phyloP scores from a whole-genome alignment of 2,113 vertebrate genomes.

The Odontesthes bonariensis region DNA sequence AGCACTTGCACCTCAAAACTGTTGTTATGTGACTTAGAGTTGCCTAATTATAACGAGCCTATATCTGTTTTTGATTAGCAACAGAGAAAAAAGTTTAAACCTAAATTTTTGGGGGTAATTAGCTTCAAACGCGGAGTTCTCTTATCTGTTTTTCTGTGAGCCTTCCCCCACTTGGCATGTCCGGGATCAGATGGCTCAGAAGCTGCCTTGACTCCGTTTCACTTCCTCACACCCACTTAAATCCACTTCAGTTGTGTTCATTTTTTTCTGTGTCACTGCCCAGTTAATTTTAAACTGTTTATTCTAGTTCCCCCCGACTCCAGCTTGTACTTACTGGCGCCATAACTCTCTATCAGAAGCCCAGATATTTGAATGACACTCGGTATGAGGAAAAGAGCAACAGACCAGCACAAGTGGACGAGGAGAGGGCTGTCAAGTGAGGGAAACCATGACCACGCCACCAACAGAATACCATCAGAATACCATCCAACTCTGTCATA shows the following conservation, averaged over 20 bases:
- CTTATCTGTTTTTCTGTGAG: not conserved
- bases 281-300: not conserved
- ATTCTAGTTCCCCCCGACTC: not conserved
- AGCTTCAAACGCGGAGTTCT: not conserved
- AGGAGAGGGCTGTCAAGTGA: no score
- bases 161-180: not conserved
- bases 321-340: not conserved
- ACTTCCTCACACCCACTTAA: no score
- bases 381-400: not conserved
- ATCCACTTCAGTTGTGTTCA: no score
- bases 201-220: no score
- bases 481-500: no score
- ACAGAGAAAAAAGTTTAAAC: not conserved
- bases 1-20: no score
- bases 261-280: not conserved
- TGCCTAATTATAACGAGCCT: not conserved
- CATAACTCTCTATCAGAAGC: not conserved
- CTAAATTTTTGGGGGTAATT: not conserved
- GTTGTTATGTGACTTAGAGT: no score
- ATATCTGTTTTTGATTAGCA: not conserved
- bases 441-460: no score
- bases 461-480: no score
- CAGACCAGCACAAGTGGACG: not conserved
- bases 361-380: not conserved
- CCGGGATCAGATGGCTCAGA: not conserved